Evolutionary conservation across 2,888 invertebrate genomes (phyloP).

Genomic region (Plagiodera versicolora): DNA sequence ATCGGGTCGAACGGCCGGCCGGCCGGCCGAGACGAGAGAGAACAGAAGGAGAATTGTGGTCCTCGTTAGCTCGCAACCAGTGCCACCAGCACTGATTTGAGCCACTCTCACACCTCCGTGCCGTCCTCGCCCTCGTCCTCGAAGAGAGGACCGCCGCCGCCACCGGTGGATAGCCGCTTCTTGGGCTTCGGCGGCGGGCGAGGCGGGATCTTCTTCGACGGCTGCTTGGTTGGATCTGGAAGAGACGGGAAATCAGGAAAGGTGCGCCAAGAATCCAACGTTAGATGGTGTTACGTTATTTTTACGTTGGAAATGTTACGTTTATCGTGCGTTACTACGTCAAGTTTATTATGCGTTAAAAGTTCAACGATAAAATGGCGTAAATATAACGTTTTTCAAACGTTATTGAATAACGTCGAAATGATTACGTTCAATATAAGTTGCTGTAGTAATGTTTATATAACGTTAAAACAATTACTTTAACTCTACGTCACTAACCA

Average conservation of each 20-base stretch:
- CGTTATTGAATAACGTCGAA: too few species aligned
- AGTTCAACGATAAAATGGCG: too few species aligned
- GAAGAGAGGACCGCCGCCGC: slow-evolving; percentile 70
- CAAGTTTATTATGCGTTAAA: too few species aligned
- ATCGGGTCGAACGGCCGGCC: background rate
- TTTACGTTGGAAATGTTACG: too few species aligned
- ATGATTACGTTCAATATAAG: too few species aligned
- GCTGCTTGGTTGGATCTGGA: slow-evolving; percentile 34
- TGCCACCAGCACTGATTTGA: slow-evolving; percentile 51
- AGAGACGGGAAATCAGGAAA: background rate
- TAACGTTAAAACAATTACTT: too few species aligned
- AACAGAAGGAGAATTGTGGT: slow-evolving; percentile 26
- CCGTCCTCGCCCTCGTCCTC: slow-evolving; percentile 89
- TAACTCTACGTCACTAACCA: too few species aligned
- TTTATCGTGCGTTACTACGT: too few species aligned
- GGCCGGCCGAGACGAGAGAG: background rate
- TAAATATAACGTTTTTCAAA: too few species aligned
- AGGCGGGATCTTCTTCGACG: slow-evolving; percentile 75
- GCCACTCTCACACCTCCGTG: slow-evolving; percentile 76
- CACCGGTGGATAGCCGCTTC: slow-evolving; percentile 70
- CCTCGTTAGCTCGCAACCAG: slow-evolving; percentile 43
- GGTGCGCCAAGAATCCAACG: too few species aligned
- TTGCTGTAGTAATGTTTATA: too few species aligned
- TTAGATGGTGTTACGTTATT: too few species aligned
- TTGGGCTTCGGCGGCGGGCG: slow-evolving; percentile 85